These are phyloP conservation scores for Pyralis farinalis DNA, from an alignment of 2,888 invertebrate species.

Conservation along the genomic window DNA sequence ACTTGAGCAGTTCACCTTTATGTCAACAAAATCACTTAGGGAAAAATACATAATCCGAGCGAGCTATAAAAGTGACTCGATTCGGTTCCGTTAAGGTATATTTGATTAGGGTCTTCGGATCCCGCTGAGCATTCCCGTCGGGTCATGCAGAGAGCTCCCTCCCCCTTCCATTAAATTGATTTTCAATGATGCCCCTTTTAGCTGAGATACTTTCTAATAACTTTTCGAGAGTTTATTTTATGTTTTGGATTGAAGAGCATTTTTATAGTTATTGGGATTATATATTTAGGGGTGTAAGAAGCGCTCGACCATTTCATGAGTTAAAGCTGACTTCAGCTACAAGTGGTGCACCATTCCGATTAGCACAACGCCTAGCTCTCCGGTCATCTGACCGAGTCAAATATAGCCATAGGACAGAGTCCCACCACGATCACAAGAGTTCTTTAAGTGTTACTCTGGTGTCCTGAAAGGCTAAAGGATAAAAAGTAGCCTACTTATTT, in stretches of 20 bases:
- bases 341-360: too few species aligned
- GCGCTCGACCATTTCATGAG: too few species aligned
- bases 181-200: conserved; percentile 52
- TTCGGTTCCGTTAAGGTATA: conserved; percentile 59
- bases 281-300: too few species aligned
- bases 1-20: conserved; percentile 9
- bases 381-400: too few species aligned
- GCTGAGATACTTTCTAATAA: conserved; percentile 39
- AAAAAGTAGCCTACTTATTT: too few species aligned
- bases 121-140: conserved; percentile 35
- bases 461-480: too few species aligned
- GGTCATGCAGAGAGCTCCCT: conserved; percentile 14
- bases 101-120: conserved; percentile 62
- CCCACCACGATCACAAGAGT: too few species aligned
- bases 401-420: too few species aligned
- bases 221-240: conserved; percentile 33
- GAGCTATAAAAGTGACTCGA: conserved; percentile 44
- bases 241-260: not conserved
- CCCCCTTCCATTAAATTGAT: conserved; percentile 59
- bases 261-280: conserved; percentile 15
- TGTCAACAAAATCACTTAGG: conserved; percentile 48
- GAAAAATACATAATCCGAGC: conserved; percentile 43
- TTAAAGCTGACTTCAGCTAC: too few species aligned
- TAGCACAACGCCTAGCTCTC: too few species aligned
- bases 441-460: too few species aligned